A percentile compares a stretch with the other conserved stretches of the same genome.
These are phyloP conservation scores for Chymomyza amoena DNA, from an alignment of 2,888 invertebrate genomes.

Conservation along the genomic window DNA sequence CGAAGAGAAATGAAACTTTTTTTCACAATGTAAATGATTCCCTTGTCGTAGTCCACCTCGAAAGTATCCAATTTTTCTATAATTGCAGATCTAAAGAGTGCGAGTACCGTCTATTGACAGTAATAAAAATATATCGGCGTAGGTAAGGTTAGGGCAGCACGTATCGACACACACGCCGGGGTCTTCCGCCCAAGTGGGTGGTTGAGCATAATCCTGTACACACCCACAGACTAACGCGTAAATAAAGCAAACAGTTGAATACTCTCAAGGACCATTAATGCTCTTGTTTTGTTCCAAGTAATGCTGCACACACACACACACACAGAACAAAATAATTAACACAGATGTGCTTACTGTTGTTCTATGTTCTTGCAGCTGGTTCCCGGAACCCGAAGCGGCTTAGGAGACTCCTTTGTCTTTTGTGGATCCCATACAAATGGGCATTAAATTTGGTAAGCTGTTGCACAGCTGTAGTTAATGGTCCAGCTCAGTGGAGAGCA, in stretches of 20 bases:
- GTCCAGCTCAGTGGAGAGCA: neutral
- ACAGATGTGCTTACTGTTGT: slow-evolving; percentile 29
- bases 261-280: neutral
- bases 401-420: neutral
- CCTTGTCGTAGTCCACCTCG: slow-evolving; percentile 46
- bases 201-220: no score
- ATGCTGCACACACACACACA: neutral
- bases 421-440: slow-evolving; percentile 12
- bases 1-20: no score
- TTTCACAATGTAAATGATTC: no score
- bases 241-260: neutral
- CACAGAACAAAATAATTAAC: slow-evolving; percentile 31
- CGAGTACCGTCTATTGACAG: no score
- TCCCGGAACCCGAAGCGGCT: neutral
- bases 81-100: no score
- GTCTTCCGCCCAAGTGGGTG: no score
- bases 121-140: no score
- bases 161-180: no score
- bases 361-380: neutral
- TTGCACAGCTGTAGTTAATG: neutral
- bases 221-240: no score
- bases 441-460: slow-evolving; percentile 23
- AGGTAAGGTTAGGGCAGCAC: no score
- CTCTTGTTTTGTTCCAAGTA: neutral
- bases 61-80: no score